A percentile compares a stretch with the other conserved stretches of the same genome.
These are phyloP conservation scores for Pogonomyrmex barbatus DNA, from an alignment of 1,140 invertebrate species.

Conservation along the genomic window DNA sequence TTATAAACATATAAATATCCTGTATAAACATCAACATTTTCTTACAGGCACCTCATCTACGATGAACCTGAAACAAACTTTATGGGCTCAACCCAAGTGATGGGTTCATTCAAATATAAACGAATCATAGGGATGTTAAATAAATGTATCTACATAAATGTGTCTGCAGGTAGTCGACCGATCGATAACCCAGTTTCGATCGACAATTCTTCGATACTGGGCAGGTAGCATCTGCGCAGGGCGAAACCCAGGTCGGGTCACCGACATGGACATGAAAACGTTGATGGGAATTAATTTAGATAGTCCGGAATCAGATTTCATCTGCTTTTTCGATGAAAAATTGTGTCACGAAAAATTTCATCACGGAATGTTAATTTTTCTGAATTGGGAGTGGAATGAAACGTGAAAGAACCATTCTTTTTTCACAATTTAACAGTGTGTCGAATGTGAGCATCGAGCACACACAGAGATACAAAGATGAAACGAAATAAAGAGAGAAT, in stretches of 20 bases:
- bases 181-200: slow-evolving; percentile 77
- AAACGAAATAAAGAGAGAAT: no score
- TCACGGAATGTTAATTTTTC: neutral
- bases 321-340: no score
- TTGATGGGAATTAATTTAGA: slow-evolving; percentile 13
- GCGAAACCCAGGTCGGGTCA: slow-evolving; percentile 44
- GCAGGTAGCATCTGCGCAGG: slow-evolving; percentile 52
- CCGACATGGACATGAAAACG: slow-evolving; percentile 44
- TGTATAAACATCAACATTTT: neutral
- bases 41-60: neutral
- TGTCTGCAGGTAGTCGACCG: slow-evolving; percentile 45
- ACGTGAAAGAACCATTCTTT: neutral
- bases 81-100: neutral
- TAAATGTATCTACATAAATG: slow-evolving; percentile 33
- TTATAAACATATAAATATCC: no score
- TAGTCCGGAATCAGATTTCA: neutral
- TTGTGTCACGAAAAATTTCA: neutral
- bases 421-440: no score
- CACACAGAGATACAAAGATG: no score
- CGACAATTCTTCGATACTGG: slow-evolving; percentile 61
- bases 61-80: neutral
- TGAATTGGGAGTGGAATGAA: neutral
- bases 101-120: neutral
- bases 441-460: no score
- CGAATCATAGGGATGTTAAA: no score